Evolutionary conservation across 92 coral and sea anemone species (phyloP).

Genomic region (Epizoanthus stellaris): DNA sequence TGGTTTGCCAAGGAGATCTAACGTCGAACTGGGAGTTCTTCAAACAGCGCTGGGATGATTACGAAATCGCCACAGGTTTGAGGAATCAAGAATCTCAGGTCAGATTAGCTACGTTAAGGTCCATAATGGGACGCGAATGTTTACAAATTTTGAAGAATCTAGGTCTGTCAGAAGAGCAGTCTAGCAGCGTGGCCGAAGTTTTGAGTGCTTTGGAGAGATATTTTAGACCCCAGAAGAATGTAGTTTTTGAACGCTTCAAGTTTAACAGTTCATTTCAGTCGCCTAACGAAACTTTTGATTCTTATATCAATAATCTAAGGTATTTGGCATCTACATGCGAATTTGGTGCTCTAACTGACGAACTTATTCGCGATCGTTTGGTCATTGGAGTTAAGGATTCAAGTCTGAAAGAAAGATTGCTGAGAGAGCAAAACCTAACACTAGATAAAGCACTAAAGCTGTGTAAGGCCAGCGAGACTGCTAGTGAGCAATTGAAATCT

Average conservation of each 20-base stretch:
- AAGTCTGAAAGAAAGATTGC: slow-evolving; percentile 9
- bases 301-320: slow-evolving; percentile 12
- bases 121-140: slow-evolving; percentile 26
- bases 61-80: not conserved
- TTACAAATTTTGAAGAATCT: not conserved
- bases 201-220: slow-evolving; percentile 4
- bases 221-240: slow-evolving; percentile 1
- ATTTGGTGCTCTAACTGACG: not conserved
- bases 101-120: slow-evolving; percentile 11
- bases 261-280: not conserved
- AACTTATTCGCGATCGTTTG: slow-evolving; percentile 4
- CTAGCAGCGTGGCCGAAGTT: not conserved
- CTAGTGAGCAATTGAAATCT: slow-evolving; percentile 15
- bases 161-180: slow-evolving; percentile 2
- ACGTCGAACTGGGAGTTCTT: not conserved
- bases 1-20: not conserved
- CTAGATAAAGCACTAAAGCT: slow-evolving; percentile 4
- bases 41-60: not conserved
- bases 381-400: not conserved
- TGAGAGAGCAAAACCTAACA: slow-evolving; percentile 15
- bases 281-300: not conserved
- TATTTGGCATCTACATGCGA: slow-evolving; percentile 17
- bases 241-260: not conserved
- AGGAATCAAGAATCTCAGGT: slow-evolving; percentile 7
- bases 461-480: slow-evolving; percentile 15